A percentile compares a stretch with the other conserved stretches of the same genome.
phyloP scores from a whole-genome alignment of 2,113 vertebrate genomes.

The Romanogobio albipinnatus region DNA sequence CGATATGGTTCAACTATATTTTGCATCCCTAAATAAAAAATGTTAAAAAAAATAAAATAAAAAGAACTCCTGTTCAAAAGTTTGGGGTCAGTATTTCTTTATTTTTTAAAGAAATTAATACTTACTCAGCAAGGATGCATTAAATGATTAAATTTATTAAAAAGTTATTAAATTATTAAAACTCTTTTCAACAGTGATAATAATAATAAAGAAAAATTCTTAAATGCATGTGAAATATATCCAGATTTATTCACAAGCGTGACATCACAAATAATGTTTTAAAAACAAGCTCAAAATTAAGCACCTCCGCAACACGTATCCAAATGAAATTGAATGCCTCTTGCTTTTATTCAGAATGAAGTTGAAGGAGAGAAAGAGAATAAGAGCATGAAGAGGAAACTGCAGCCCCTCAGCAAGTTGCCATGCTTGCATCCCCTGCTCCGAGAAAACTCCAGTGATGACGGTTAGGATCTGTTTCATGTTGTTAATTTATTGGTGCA shows the following conservation, averaged over 20 bases:
- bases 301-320: background rate
- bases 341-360: conserved; percentile 70
- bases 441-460: conserved; percentile 87
- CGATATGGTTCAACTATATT: background rate
- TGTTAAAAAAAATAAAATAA: too few species aligned
- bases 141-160: too few species aligned
- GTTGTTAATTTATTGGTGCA: conserved; percentile 64
- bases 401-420: conserved; percentile 85
- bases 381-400: conserved; percentile 86
- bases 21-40: background rate
- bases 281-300: background rate
- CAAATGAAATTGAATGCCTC: background rate
- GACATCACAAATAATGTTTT: too few species aligned
- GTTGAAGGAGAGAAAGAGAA: conserved; percentile 82
- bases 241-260: too few species aligned
- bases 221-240: too few species aligned
- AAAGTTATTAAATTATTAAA: too few species aligned
- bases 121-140: background rate
- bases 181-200: background rate
- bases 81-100: background rate
- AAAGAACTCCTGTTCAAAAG: background rate
- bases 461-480: conserved; percentile 77
- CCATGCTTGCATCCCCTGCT: conserved; percentile 90
- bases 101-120: background rate
- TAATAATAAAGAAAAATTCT: too few species aligned